phyloP scores from a whole-genome alignment of 2,888 invertebrate species.

The Entomobrya proxima region DNA sequence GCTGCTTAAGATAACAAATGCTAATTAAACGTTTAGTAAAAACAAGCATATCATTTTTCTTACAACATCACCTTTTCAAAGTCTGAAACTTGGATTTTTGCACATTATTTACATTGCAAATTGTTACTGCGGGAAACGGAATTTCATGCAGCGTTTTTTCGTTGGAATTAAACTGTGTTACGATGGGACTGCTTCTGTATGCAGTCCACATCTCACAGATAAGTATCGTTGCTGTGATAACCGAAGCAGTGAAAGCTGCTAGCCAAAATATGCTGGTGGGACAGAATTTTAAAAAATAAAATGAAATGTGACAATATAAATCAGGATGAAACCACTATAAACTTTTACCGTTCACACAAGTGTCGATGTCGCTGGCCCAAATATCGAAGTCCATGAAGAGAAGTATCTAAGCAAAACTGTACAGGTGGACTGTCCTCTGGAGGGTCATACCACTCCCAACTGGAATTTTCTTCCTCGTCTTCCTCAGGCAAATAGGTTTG shows the following conservation, averaged over 20 bases:
- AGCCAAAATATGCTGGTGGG: conserved; percentile 70
- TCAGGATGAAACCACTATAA: neutral
- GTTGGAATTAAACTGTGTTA: conserved; percentile 67
- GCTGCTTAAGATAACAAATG: neutral
- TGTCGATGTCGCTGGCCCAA: conserved; percentile 68
- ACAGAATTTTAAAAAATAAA: neutral
- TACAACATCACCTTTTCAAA: conserved; percentile 35
- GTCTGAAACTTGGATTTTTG: conserved; percentile 64
- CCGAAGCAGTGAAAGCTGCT: conserved; percentile 52
- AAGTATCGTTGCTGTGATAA: conserved; percentile 43
- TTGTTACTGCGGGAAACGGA: conserved; percentile 72
- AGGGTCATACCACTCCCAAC: conserved; percentile 55
- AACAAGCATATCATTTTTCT: neutral
- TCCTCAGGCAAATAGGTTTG: neutral
- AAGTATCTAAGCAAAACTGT: conserved; percentile 65
- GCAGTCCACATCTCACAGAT: conserved; percentile 65
- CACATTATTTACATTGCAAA: conserved; percentile 72
- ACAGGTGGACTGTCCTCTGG: conserved; percentile 14
- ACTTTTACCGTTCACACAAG: conserved; percentile 67
- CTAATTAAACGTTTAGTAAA: neutral
- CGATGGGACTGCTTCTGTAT: conserved; percentile 66
- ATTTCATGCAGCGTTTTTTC: conserved; percentile 65
- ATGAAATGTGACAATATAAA: neutral
- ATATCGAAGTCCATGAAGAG: conserved; percentile 71
- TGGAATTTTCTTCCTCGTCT: neutral